Conservation (phyloP, 2,113 vertebrate genomes). For the Scalopus aquaticus region DNA sequence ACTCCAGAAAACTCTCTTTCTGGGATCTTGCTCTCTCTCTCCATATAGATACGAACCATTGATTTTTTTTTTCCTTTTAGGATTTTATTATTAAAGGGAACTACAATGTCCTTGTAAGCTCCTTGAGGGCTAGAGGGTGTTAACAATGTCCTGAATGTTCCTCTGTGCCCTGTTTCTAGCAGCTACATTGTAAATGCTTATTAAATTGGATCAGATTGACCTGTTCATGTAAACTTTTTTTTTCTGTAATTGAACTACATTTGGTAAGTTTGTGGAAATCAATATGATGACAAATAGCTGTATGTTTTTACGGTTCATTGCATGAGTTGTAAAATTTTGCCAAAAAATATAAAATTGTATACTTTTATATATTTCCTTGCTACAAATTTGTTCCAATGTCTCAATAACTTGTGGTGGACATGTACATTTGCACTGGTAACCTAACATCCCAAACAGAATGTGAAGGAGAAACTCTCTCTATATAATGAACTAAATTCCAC, state of each 20-base stretch:
- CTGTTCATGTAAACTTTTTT: not conserved
- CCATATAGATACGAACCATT: not conserved
- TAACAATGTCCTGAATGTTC: not conserved
- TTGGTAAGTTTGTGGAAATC: not conserved
- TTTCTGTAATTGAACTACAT: not conserved
- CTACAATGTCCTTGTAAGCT: slow-evolving; percentile 30
- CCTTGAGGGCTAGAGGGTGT: not conserved
- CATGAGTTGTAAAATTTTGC: not conserved
- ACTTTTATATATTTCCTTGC: not conserved
- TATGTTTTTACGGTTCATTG: slow-evolving; percentile 13
- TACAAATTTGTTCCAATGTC: slow-evolving; percentile 23
- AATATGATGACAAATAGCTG: not conserved
- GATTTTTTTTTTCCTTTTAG: not conserved
- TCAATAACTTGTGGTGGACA: slow-evolving; percentile 26
- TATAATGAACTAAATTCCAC: slow-evolving; percentile 27
- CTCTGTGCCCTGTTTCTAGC: not conserved
- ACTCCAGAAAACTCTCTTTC: slow-evolving; percentile 30
- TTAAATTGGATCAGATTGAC: not conserved
- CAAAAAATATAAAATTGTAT: not conserved
- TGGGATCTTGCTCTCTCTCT: not conserved
- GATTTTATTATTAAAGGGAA: not conserved
- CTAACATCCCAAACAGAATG: slow-evolving; percentile 5
- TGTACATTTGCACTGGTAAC: not conserved
- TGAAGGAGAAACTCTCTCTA: not conserved
- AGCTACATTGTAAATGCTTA: slow-evolving; percentile 9